These are phyloP conservation scores for Standfussiana lucernea DNA, from an alignment of 2,888 invertebrate genomes.

Conservation along the genomic window DNA sequence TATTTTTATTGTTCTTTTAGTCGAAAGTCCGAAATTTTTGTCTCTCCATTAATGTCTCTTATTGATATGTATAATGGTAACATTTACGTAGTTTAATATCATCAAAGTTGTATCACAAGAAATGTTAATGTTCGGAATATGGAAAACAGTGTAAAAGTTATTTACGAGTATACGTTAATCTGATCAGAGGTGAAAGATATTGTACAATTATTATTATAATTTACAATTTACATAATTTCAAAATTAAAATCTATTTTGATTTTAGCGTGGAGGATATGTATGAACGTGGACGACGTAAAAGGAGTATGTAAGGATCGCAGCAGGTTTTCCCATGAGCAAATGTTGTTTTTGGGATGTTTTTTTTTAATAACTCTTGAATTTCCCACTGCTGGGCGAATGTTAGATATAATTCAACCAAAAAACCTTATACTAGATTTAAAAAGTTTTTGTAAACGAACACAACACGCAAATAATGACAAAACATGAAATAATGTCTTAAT, in stretches of 20 bases:
- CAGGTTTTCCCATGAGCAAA: no score
- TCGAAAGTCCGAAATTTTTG: constrained; percentile 7
- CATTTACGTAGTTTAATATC: constrained; percentile 29
- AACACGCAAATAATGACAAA: constrained; percentile 38
- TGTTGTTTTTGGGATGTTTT: no score
- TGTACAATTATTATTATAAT: neutral
- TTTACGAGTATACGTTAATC: neutral
- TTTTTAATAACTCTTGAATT: no score
- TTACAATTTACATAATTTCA: neutral
- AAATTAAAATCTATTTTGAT: constrained; percentile 1
- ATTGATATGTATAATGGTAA: constrained; percentile 19
- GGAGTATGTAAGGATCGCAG: no score
- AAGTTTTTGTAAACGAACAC: constrained; percentile 3
- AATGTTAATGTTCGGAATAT: constrained; percentile 25
- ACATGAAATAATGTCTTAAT: constrained; percentile 56
- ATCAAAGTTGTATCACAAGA: constrained; percentile 17
- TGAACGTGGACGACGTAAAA: neutral
- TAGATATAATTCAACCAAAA: neutral
- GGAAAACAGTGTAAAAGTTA: constrained; percentile 29
- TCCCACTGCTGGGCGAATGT: no score
- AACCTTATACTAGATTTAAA: neutral
- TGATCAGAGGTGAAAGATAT: constrained; percentile 17
- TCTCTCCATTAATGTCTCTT: neutral
- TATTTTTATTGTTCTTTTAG: neutral
- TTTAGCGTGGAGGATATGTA: neutral